These are phyloP conservation scores for Sebastes steindachneri DNA, from an alignment of 2,797 vertebrate species.

Conservation along the genomic window DNA sequence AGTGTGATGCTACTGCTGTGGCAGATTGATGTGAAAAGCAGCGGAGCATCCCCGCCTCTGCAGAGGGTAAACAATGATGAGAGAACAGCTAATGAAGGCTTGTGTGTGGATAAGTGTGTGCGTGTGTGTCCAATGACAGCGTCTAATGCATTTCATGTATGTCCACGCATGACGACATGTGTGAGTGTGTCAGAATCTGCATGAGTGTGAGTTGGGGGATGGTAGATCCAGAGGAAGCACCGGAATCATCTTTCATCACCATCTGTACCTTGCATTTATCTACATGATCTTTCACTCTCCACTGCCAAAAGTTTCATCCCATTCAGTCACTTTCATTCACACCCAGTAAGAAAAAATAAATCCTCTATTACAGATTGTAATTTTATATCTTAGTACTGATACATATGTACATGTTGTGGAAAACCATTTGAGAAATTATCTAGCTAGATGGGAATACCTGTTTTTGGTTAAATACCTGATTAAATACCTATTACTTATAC, in stretches of 20 bases:
- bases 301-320: neutral
- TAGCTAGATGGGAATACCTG: neutral
- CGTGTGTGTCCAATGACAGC: slow-evolving; percentile 10
- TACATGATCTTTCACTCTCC: slow-evolving; percentile 10
- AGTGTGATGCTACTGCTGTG: slow-evolving; percentile 37
- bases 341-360: neutral
- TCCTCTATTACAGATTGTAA: neutral
- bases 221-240: slow-evolving; percentile 29
- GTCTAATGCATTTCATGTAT: slow-evolving; percentile 6
- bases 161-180: slow-evolving; percentile 17
- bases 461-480: neutral
- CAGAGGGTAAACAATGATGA: slow-evolving; percentile 58
- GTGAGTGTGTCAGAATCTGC: slow-evolving; percentile 4
- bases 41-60: slow-evolving; percentile 37
- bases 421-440: neutral
- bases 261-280: slow-evolving; percentile 27
- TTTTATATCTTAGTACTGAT: neutral
- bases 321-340: neutral
- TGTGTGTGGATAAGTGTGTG: neutral
- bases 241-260: slow-evolving; percentile 31
- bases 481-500: neutral
- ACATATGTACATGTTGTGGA: neutral
- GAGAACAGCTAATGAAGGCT: slow-evolving; percentile 51
- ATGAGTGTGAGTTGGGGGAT: slow-evolving; percentile 15
- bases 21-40: slow-evolving; percentile 64